A percentile compares a stretch with the other conserved stretches of the same genome.
Evolutionary conservation across 2,113 vertebrate genomes (phyloP).

Genomic region (Myiagra hebetior): DNA sequence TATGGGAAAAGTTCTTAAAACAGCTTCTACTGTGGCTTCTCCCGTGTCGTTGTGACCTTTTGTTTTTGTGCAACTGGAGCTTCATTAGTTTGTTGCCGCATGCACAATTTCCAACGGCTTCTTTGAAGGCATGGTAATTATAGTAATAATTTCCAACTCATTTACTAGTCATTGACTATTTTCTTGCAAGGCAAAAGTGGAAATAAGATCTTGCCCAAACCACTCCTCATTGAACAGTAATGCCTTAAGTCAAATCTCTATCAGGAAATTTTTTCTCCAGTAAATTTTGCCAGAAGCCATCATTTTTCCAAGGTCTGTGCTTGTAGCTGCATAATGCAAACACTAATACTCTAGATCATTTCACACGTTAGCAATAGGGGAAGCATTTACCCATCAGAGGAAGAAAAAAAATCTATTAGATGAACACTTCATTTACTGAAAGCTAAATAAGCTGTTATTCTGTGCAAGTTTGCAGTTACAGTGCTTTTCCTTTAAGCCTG

Average conservation of each 20-base stretch:
- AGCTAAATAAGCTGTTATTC: conserved; percentile 49
- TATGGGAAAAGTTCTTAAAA: background rate
- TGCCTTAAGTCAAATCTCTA: conserved; percentile 43
- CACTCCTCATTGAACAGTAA: conserved; percentile 43
- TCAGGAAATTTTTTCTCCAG: background rate
- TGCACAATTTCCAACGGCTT: conserved; percentile 45
- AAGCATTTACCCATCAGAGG: conserved; percentile 39
- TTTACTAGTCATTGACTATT: conserved; percentile 66
- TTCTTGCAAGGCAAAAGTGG: conserved; percentile 51
- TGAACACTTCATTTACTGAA: conserved; percentile 50
- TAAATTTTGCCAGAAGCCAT: conserved; percentile 35
- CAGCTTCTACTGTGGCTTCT: background rate
- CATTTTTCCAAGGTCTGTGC: background rate
- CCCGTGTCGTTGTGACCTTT: conserved; percentile 35
- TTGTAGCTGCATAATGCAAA: conserved; percentile 35
- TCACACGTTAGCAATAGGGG: conserved; percentile 21
- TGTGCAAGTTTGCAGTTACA: conserved; percentile 30
- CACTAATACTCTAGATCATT: conserved; percentile 23
- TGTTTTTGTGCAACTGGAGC: conserved; percentile 63
- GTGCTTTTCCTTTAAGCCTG: conserved; percentile 23
- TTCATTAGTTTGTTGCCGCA: conserved; percentile 65
- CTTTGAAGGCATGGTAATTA: conserved; percentile 68
- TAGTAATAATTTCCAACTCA: conserved; percentile 72
- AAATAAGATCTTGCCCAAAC: conserved; percentile 42
- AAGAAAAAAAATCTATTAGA: conserved; percentile 22